Conservation (phyloP, 2,797 vertebrate genomes). For the Poeciliopsis gracilis region DNA sequence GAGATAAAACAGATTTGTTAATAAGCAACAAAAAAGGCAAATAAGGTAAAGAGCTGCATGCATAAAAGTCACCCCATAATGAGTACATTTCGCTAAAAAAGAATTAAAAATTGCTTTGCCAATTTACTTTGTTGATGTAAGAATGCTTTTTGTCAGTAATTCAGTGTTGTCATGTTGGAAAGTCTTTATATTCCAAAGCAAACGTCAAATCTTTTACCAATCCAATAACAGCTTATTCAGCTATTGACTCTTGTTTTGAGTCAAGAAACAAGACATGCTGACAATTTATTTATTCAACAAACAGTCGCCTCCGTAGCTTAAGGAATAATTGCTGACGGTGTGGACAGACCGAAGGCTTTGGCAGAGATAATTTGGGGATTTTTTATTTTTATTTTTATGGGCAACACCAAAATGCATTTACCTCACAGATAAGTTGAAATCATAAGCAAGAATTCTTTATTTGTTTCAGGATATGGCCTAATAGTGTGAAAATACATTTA, state of each 20-base stretch:
- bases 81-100: background rate
- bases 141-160: background rate
- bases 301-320: background rate
- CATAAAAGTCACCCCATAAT: background rate
- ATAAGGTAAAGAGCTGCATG: background rate
- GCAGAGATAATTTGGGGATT: background rate
- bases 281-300: background rate
- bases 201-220: too few species aligned
- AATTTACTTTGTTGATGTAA: background rate
- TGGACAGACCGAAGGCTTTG: background rate
- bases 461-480: background rate
- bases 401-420: background rate
- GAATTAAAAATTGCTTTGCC: background rate
- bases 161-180: background rate
- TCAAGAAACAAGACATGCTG: background rate
- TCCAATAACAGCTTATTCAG: background rate
- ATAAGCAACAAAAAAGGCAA: background rate
- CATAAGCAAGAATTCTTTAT: background rate
- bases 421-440: background rate
- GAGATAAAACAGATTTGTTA: conserved; percentile 17
- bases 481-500: background rate
- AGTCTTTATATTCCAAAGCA: background rate
- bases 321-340: background rate
- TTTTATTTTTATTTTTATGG: background rate
- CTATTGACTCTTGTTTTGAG: background rate